A percentile compares a stretch with the other conserved stretches of the same genome.
phyloP scores from a whole-genome alignment of 2,113 vertebrate genomes.

The Neofelis nebulosa region DNA sequence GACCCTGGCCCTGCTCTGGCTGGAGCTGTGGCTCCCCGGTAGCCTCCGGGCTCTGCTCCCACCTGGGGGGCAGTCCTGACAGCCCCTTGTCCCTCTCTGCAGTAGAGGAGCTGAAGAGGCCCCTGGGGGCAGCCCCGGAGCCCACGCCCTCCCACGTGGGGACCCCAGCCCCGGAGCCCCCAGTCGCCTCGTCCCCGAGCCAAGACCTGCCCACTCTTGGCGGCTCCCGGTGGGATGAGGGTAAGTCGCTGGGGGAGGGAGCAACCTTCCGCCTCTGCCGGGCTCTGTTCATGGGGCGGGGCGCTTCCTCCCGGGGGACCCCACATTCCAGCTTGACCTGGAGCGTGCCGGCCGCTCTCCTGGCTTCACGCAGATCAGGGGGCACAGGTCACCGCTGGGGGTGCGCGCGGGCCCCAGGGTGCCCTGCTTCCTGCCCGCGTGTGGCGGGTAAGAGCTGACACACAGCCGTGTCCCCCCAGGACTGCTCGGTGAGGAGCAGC shows the following conservation, averaged over 20 bases:
- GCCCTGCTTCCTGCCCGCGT: too few relatives aligned
- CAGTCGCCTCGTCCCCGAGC: background rate
- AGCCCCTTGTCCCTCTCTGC: background rate
- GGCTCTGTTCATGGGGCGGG: background rate
- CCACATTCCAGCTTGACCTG: background rate
- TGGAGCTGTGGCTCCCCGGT: background rate
- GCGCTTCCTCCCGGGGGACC: background rate
- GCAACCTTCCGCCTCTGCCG: rapidly evolving
- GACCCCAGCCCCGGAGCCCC: background rate
- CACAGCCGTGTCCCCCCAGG: background rate
- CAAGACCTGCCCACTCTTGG: constrained; percentile 42
- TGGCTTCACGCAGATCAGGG: background rate
- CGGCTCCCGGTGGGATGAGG: background rate
- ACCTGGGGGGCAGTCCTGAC: background rate
- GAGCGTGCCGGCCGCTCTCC: too few relatives aligned
- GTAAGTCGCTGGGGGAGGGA: background rate
- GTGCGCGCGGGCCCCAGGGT: background rate
- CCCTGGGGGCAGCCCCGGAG: background rate
- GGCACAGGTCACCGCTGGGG: background rate
- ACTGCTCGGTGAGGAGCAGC: background rate
- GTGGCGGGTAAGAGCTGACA: background rate
- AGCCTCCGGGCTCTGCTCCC: background rate
- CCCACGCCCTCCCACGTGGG: constrained; percentile 51
- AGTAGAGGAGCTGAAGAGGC: constrained; percentile 83
- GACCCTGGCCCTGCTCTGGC: background rate